These are phyloP conservation scores for Rhodinocichla rosea DNA, from an alignment of 2,113 vertebrate species.

Conservation along the genomic window DNA sequence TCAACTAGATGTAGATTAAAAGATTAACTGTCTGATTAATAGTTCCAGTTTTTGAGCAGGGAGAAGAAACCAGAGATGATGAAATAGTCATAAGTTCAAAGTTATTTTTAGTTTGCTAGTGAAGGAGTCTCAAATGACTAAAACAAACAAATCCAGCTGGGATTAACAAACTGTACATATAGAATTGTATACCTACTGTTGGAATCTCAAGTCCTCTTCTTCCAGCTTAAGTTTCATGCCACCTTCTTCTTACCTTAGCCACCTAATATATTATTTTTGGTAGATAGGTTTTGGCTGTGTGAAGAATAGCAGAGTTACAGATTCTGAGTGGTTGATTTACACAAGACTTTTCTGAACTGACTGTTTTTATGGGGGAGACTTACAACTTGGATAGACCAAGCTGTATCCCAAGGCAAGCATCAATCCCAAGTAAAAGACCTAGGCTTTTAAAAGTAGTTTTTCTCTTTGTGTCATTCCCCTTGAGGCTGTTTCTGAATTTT, in stretches of 20 bases:
- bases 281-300: background rate
- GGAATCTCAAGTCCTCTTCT: background rate
- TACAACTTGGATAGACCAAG: background rate
- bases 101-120: slow-evolving; percentile 37
- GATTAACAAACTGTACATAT: background rate
- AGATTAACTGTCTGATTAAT: background rate
- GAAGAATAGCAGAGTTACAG: background rate
- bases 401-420: background rate
- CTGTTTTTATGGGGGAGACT: background rate
- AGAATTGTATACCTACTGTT: background rate
- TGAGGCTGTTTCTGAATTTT: background rate
- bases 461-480: background rate
- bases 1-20: background rate
- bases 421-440: background rate
- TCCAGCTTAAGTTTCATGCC: background rate
- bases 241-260: background rate
- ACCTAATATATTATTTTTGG: background rate
- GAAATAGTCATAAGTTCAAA: slow-evolving; percentile 20
- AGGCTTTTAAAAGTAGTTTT: background rate
- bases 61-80: slow-evolving; percentile 26
- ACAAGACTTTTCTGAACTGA: background rate
- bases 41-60: background rate
- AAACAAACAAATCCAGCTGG: background rate
- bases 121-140: slow-evolving; percentile 14
- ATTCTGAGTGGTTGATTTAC: background rate